Conservation (phyloP, 2,888 invertebrate species). For the Schizaphis graminum region DNA sequence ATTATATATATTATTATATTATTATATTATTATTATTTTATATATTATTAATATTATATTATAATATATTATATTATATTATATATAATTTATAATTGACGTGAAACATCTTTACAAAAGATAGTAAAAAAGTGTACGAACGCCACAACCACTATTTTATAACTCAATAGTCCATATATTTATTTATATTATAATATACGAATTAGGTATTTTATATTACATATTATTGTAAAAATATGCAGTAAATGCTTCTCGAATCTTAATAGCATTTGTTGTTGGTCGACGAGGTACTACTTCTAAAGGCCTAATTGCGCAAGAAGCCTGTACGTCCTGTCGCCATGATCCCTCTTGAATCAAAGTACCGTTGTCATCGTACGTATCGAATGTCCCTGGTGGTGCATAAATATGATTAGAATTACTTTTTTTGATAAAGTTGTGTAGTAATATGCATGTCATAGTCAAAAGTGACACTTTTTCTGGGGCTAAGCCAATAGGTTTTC, state of each 20-base stretch:
- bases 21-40: too few relatives aligned
- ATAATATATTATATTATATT: too few relatives aligned
- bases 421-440: conserved; percentile 65
- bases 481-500: conserved; percentile 59
- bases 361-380: conserved; percentile 8
- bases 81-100: too few relatives aligned
- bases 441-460: conserved; percentile 42
- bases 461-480: conserved; percentile 38
- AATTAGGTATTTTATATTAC: conserved; percentile 7
- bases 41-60: too few relatives aligned
- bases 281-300: conserved; percentile 4
- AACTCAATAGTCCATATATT: too few relatives aligned
- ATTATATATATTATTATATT: too few relatives aligned
- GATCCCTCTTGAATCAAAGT: conserved; percentile 21
- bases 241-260: conserved; percentile 3
- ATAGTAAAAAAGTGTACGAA: too few relatives aligned
- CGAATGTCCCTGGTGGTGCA: conserved; percentile 46
- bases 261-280: conserved; percentile 21
- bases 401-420: conserved; percentile 32
- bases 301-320: conserved; percentile 22
- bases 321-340: conserved; percentile 9
- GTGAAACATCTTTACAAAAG: too few relatives aligned
- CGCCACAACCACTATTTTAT: too few relatives aligned
- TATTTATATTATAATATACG: too few relatives aligned
- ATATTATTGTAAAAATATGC: conserved; percentile 28